A percentile compares a stretch with the other conserved stretches of the same genome.
These are phyloP conservation scores for Bembecia ichneumoniformis DNA, from an alignment of 2,888 invertebrate genomes.

Conservation along the genomic window DNA sequence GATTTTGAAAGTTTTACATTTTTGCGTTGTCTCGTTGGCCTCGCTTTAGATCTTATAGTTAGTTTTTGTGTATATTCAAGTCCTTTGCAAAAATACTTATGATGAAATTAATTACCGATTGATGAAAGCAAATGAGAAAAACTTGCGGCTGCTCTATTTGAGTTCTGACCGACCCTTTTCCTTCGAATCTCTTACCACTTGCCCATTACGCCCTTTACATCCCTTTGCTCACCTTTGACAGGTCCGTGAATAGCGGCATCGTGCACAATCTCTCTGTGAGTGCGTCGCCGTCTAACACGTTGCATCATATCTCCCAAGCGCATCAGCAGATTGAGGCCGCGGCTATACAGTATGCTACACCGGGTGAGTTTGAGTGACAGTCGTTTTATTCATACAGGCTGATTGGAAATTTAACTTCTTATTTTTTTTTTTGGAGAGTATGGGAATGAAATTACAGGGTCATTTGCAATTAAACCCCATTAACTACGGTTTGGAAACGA, in stretches of 20 bases:
- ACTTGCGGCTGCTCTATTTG: constrained; percentile 40
- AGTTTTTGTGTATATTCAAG: too few relatives aligned
- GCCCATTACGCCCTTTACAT: not conserved
- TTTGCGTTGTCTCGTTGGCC: too few relatives aligned
- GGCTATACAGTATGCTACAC: constrained; percentile 46
- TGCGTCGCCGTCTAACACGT: constrained; percentile 44
- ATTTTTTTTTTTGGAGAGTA: too few relatives aligned
- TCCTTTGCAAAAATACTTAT: constrained; percentile 9
- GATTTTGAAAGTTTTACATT: too few relatives aligned
- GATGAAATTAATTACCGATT: constrained; percentile 48
- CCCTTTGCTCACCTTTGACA: constrained; percentile 11
- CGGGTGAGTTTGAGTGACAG: constrained; percentile 37
- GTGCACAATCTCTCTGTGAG: constrained; percentile 54
- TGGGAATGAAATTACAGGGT: too few relatives aligned
- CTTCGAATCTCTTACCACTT: not conserved
- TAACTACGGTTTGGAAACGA: too few relatives aligned
- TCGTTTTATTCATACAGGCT: too few relatives aligned
- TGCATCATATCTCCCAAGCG: constrained; percentile 74
- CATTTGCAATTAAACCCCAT: too few relatives aligned
- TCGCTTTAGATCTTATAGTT: too few relatives aligned
- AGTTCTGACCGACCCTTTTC: constrained; percentile 23
- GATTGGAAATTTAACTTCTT: too few relatives aligned
- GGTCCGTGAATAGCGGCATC: constrained; percentile 48
- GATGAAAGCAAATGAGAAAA: constrained; percentile 32
- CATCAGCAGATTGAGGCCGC: constrained; percentile 65